Percentiles rank a stretch among this genome's conserved stretches.
phyloP scores from a whole-genome alignment of 2,797 vertebrate species.

The Eulemur mongoz region DNA sequence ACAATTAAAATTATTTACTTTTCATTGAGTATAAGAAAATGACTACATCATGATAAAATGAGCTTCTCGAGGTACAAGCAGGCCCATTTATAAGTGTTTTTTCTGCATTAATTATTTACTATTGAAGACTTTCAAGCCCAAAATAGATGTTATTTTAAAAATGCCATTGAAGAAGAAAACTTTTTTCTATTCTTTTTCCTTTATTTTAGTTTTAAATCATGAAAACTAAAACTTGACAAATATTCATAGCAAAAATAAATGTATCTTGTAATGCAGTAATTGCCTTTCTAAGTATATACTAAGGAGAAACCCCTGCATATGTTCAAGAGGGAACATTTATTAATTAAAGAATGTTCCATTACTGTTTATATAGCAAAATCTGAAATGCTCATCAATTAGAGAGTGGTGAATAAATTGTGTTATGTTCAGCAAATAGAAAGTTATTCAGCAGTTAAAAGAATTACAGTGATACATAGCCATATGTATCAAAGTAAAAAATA shows the following conservation, averaged over 20 bases:
- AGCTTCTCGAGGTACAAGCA: not conserved
- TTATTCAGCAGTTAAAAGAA: not conserved
- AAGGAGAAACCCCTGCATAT: not conserved
- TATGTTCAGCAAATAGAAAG: not conserved
- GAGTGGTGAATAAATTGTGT: not conserved
- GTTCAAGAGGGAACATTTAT: not conserved
- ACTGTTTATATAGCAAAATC: not conserved
- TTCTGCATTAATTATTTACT: not conserved
- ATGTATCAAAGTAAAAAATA: not conserved
- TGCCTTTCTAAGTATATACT: not conserved
- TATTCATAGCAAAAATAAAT: not conserved
- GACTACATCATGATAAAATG: not conserved
- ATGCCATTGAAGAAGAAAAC: not conserved
- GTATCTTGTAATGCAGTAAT: not conserved
- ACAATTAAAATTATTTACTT: conserved; percentile 23
- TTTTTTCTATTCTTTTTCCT: not conserved
- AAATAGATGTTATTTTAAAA: conserved; percentile 41
- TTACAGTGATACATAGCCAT: not conserved
- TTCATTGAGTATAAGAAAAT: not conserved
- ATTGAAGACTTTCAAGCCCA: not conserved
- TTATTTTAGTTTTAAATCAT: not conserved
- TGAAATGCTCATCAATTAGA: not conserved
- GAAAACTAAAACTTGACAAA: not conserved
- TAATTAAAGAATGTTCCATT: not conserved
- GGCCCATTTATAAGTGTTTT: not conserved